phyloP scores from a whole-genome alignment of 2,113 vertebrate species.

The Rhineura floridana region DNA sequence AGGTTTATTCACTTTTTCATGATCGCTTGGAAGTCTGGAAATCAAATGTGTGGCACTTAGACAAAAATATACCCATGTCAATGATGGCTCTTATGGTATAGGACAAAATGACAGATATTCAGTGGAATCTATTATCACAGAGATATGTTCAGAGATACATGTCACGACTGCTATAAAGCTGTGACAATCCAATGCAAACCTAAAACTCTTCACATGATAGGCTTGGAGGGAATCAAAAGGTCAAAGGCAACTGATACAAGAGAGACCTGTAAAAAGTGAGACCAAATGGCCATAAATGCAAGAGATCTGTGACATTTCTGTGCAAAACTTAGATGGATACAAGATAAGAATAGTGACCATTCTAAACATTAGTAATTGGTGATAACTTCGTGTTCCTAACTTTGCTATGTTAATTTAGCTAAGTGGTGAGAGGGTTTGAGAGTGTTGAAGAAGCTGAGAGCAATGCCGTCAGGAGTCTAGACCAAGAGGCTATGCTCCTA shows the following conservation, averaged over 20 bases:
- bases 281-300: not conserved
- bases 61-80: not conserved
- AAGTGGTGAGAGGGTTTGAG: no score
- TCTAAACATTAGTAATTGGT: not conserved
- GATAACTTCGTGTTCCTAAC: not conserved
- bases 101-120: not conserved
- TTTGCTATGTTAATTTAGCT: not conserved
- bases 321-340: not conserved
- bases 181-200: not conserved
- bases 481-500: no score
- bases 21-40: not conserved
- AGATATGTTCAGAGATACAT: not conserved
- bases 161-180: not conserved
- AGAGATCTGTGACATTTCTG: not conserved
- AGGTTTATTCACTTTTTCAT: not conserved
- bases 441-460: no score
- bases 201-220: not conserved
- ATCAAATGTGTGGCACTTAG: not conserved
- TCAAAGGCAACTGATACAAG: not conserved
- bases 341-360: not conserved
- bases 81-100: not conserved
- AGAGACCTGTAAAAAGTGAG: not conserved
- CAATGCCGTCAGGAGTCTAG: no score
- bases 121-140: not conserved
- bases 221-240: not conserved